Percentiles rank a stretch among this genome's conserved stretches.
Evolutionary conservation across 2,888 invertebrate species (phyloP).

Genomic region (Pantelozetes paolii): DNA sequence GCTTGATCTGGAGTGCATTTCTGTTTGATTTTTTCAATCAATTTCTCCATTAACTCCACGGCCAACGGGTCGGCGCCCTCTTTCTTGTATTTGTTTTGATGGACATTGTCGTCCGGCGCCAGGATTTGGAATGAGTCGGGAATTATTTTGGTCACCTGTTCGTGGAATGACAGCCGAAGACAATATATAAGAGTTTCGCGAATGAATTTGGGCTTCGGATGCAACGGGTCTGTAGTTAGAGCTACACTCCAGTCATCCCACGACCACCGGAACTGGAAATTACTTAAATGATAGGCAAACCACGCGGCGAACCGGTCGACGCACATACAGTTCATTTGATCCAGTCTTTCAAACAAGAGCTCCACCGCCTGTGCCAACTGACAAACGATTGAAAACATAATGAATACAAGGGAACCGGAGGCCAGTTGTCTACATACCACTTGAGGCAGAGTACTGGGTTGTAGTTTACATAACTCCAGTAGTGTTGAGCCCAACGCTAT

Average conservation of each 20-base stretch:
- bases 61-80: slow-evolving; percentile 65
- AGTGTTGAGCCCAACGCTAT: slow-evolving; percentile 90
- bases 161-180: slow-evolving; percentile 69
- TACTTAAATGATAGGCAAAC: slow-evolving; percentile 97
- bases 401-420: slow-evolving; percentile 43
- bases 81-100: slow-evolving; percentile 82
- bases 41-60: slow-evolving; percentile 81
- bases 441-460: slow-evolving; percentile 95
- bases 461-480: slow-evolving; percentile 93
- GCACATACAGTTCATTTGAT: slow-evolving; percentile 93
- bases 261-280: slow-evolving; percentile 98
- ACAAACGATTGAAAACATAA: not conserved
- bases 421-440: slow-evolving; percentile 55
- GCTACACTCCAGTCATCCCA: slow-evolving; percentile 96
- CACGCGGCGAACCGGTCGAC: slow-evolving; percentile 94
- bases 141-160: slow-evolving; percentile 85
- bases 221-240: slow-evolving; percentile 73
- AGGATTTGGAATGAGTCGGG: slow-evolving; percentile 78
- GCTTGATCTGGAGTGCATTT: slow-evolving; percentile 88
- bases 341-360: slow-evolving; percentile 89
- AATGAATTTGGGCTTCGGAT: slow-evolving; percentile 91
- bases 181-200: slow-evolving; percentile 84
- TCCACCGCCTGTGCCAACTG: slow-evolving; percentile 91
- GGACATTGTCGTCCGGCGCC: slow-evolving; percentile 77
- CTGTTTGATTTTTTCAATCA: slow-evolving; percentile 77